Percentiles rank a stretch among this genome's conserved stretches.
Evolutionary conservation across 2,113 vertebrate genomes (phyloP).

Genomic region (Himantopus leucocephalus): DNA sequence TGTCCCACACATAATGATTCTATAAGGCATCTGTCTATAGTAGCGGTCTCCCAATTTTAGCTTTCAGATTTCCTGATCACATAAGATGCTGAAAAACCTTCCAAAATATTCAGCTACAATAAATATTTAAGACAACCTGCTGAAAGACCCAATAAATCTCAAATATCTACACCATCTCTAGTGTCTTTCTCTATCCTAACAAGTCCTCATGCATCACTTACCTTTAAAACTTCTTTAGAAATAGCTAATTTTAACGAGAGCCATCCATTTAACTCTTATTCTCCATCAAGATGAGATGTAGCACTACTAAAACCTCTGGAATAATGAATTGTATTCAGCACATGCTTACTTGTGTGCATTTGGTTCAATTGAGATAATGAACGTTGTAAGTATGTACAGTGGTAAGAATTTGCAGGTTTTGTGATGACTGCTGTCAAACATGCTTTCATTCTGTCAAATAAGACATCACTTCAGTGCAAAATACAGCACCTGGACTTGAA

Average conservation of each 20-base stretch:
- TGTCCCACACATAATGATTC: fast-evolving
- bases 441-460: background rate
- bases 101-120: background rate
- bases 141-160: background rate
- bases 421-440: background rate
- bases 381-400: fast-evolving
- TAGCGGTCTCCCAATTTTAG: background rate
- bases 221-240: background rate
- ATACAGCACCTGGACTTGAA: background rate
- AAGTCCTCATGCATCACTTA: background rate
- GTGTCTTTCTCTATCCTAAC: background rate
- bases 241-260: background rate
- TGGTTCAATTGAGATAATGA: background rate
- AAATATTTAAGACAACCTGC: background rate
- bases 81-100: background rate
- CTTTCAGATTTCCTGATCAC: background rate
- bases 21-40: background rate
- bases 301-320: background rate
- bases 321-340: background rate
- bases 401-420: background rate
- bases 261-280: background rate
- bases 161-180: background rate
- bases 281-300: background rate
- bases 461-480: background rate
- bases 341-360: background rate